Evolutionary conservation across 2,888 invertebrate genomes (phyloP).

Genomic region (Cataglyphis livida): DNA sequence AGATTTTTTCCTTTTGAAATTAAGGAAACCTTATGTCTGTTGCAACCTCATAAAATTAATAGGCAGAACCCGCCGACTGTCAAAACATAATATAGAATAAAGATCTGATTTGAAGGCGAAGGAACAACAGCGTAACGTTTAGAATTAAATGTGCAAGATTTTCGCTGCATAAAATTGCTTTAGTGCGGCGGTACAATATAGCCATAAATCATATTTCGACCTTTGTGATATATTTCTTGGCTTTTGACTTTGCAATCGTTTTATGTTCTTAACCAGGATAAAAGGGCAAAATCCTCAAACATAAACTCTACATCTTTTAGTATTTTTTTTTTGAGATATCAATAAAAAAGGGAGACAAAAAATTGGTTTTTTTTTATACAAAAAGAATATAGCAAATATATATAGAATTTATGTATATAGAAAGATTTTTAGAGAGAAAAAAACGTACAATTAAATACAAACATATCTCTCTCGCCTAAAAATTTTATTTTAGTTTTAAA

Average conservation of each 20-base stretch:
- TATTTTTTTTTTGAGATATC: neutral
- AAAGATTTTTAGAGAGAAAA: neutral
- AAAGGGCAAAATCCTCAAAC: neutral
- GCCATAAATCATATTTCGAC: conserved; percentile 78
- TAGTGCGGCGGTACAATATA: conserved; percentile 75
- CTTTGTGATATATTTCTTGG: conserved; percentile 52
- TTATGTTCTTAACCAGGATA: neutral
- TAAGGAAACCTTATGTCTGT: neutral
- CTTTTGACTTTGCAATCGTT: conserved; percentile 61
- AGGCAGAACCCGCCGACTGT: conserved; percentile 83
- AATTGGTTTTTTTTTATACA: neutral
- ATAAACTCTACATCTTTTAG: neutral
- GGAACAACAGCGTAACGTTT: conserved; percentile 66
- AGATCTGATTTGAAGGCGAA: conserved; percentile 65
- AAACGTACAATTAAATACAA: neutral
- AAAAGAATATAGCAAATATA: neutral
- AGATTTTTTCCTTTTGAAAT: conserved; percentile 3
- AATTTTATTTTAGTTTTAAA: neutral
- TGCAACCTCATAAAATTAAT: conserved; percentile 79
- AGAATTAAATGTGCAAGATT: conserved; percentile 51
- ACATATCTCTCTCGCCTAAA: neutral
- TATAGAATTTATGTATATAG: neutral
- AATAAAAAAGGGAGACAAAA: neutral
- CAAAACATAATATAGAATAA: conserved; percentile 80
- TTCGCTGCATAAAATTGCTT: conserved; percentile 73